phyloP scores from a whole-genome alignment of 2,888 invertebrate genomes.

The Mesoligia furuncula region DNA sequence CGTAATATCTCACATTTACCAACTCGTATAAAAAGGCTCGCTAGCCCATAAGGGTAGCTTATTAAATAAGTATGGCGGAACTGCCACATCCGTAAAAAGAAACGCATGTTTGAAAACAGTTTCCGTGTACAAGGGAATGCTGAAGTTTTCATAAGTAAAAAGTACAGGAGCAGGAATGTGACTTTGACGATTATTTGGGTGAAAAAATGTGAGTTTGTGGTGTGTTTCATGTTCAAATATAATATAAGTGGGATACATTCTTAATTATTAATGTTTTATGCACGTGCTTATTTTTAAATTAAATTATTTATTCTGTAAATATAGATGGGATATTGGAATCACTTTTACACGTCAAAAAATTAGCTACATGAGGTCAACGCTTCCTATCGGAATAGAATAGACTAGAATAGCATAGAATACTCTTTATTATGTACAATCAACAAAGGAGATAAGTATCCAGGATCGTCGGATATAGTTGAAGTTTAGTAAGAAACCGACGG shows the following conservation, averaged over 20 bases:
- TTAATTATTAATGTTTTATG: not conserved
- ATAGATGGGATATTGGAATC: too few species aligned
- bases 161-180: slow-evolving; percentile 6
- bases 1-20: slow-evolving; percentile 60
- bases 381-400: too few species aligned
- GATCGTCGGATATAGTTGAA: too few species aligned
- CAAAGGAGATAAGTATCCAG: too few species aligned
- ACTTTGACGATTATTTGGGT: slow-evolving; percentile 7
- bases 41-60: slow-evolving; percentile 50
- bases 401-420: too few species aligned
- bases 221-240: not conserved
- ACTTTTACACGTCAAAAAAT: too few species aligned
- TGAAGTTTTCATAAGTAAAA: slow-evolving; percentile 47
- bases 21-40: slow-evolving; percentile 59
- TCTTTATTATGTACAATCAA: too few species aligned
- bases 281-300: not conserved
- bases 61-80: slow-evolving; percentile 60
- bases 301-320: not conserved
- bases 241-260: not conserved
- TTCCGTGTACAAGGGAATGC: slow-evolving; percentile 34
- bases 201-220: not conserved
- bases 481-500: too few species aligned
- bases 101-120: slow-evolving; percentile 60
- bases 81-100: slow-evolving; percentile 55
- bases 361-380: too few species aligned